Conservation (phyloP, 1,140 invertebrate species). For the Batillaria attramentaria region DNA sequence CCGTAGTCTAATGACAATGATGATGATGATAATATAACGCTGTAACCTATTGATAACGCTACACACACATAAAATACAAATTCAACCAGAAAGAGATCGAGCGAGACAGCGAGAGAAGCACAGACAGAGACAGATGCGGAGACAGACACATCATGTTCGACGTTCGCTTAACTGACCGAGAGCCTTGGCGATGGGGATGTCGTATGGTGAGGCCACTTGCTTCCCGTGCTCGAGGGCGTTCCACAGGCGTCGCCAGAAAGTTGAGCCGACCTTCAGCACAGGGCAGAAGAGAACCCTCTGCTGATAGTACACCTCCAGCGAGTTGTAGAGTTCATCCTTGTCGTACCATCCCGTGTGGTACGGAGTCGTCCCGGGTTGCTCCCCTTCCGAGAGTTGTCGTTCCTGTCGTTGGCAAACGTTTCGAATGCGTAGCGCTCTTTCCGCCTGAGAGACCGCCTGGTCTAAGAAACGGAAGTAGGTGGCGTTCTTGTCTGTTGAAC, state of each 20-base stretch:
- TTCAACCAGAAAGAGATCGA: too few relatives aligned
- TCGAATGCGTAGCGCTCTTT: constrained; percentile 1
- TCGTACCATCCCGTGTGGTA: constrained; percentile 29
- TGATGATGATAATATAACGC: too few relatives aligned
- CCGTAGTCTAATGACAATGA: too few relatives aligned
- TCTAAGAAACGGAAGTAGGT: constrained; percentile 1
- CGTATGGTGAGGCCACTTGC: constrained; percentile 33
- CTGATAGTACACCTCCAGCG: constrained; percentile 24
- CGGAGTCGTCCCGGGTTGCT: not conserved
- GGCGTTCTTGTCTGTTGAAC: constrained; percentile 1
- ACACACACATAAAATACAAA: too few relatives aligned
- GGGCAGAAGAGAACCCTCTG: constrained; percentile 57
- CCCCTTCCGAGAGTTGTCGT: not conserved
- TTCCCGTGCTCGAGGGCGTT: constrained; percentile 31
- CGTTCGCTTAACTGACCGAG: constrained; percentile 16
- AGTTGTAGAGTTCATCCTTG: constrained; percentile 15
- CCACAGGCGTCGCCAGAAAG: constrained; percentile 62
- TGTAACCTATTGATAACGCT: too few relatives aligned
- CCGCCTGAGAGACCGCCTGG: constrained; percentile 6
- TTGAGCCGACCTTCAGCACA: constrained; percentile 62
- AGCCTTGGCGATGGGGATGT: constrained; percentile 32
- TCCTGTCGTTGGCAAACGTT: not conserved
- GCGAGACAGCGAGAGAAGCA: too few relatives aligned
- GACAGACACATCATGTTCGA: too few relatives aligned
- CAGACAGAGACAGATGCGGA: too few relatives aligned